Conservation (phyloP, 2,888 invertebrate species). For the Marasmarcha lunaedactyla region DNA sequence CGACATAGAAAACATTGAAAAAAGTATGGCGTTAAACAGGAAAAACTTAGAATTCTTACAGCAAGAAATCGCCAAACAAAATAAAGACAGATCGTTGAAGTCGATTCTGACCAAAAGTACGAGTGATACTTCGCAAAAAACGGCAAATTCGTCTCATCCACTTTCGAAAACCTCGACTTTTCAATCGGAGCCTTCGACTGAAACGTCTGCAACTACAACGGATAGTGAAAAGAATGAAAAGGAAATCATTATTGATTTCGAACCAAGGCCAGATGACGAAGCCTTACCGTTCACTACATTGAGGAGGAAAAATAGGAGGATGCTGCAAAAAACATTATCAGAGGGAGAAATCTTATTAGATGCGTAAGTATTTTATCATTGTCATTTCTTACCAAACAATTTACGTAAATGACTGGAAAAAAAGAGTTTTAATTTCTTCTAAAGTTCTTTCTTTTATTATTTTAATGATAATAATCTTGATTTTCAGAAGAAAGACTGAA, state of each 20-base stretch:
- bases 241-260: constrained; percentile 90
- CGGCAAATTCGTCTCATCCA: constrained; percentile 40
- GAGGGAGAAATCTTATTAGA: constrained; percentile 83
- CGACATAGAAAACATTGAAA: constrained; percentile 62
- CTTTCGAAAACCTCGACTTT: constrained; percentile 62
- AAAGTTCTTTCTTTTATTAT: too few species aligned
- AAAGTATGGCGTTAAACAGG: constrained; percentile 64
- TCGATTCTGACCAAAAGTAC: constrained; percentile 59
- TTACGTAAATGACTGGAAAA: background rate
- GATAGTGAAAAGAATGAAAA: constrained; percentile 75
- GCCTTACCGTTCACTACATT: constrained; percentile 73
- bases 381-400: background rate
- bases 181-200: constrained; percentile 65
- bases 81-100: constrained; percentile 45
- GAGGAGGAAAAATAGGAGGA: constrained; percentile 58
- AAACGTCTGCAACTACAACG: constrained; percentile 62
- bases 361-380: constrained; percentile 42
- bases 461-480: constrained; percentile 1
- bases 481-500: constrained; percentile 56
- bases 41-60: constrained; percentile 62
- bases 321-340: constrained; percentile 81
- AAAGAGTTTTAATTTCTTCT: too few species aligned
- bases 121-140: constrained; percentile 56
- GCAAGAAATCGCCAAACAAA: constrained; percentile 64
- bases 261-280: constrained; percentile 77